Base-by-base conservation (phyloP, 2,888 invertebrate genomes). In the Colletes collaris region DNA sequence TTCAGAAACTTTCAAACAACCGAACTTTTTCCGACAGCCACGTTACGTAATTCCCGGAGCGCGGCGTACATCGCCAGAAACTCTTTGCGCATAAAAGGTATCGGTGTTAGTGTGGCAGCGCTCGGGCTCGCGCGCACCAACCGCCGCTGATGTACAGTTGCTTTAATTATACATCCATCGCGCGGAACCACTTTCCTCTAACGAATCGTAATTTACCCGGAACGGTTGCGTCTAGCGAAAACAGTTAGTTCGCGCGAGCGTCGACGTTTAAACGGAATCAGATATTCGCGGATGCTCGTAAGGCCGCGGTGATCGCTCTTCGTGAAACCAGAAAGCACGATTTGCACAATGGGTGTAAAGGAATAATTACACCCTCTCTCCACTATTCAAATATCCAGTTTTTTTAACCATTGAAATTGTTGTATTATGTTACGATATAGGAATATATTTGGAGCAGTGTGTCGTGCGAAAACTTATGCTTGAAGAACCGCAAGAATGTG, bases 121-220 rank as follows among this genome's bases (percentile, higher is more conserved):
- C 7, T 8, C 59, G 19, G 4, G 55, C 27, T 16, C 55, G 49
- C 50, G 35, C 16, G 27, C 10, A 19, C 19, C 27, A 27, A 27
- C 27, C 27, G 27, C 27, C 27, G 2, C 37, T 52, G 62, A 75
- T 69, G 75, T 73, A 78, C 83, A 80, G 84, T 83, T 82, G 82
- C 72, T 76, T 87, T 89, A 89, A 89, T 88, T 87, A 85, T 84
- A 76, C 68, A 71, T 73, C 76, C 81, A 84, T 86, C 71, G 83
- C 77, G 81, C 81, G 82, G 79, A 86, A 81, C 84, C 87, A 87
- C 89, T 88, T 88, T 89, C 83, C 85, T 82, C 82, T 69, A 83
- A 86, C 83, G 81, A 82, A 76, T 85, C 79, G 75, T 83, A 86
- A 86, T 86, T 85, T 79, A 78, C 64, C 69, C 64, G 74, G 76